A percentile compares a stretch with the other conserved stretches of the same genome.
phyloP scores from a whole-genome alignment of 2,888 invertebrate species.

The Epinotia nisella region DNA sequence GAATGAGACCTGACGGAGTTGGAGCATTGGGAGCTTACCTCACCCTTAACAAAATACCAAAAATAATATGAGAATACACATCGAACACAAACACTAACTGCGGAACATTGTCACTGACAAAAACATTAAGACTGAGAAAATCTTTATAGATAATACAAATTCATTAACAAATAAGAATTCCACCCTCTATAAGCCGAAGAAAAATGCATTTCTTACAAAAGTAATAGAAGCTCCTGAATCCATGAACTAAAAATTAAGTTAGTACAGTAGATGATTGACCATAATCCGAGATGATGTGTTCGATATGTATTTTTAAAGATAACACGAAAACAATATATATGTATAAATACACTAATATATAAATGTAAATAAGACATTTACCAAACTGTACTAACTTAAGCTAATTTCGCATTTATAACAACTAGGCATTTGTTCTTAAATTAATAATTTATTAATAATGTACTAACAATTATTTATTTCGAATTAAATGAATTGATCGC shows the following conservation, averaged over 20 bases:
- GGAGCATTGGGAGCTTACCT: conserved; percentile 56
- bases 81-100: conserved; percentile 18
- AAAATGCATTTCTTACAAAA: not conserved
- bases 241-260: not conserved
- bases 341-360: conserved; percentile 53
- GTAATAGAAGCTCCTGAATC: not conserved
- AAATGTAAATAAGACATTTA: conserved; percentile 75
- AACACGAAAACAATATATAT: conserved; percentile 51
- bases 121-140: not conserved
- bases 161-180: not conserved
- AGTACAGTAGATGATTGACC: conserved; percentile 1
- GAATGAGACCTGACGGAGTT: conserved; percentile 64
- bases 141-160: too few species aligned
- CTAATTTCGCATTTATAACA: conserved; percentile 78
- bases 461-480: conserved; percentile 75
- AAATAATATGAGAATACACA: conserved; percentile 43
- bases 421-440: conserved; percentile 63
- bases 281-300: conserved; percentile 13
- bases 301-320: conserved; percentile 30
- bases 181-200: not conserved
- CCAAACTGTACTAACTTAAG: conserved; percentile 71
- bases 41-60: conserved; percentile 57
- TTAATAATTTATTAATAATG: conserved; percentile 68
- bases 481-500: conserved; percentile 74
- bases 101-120: not conserved